Evolutionary conservation across 2,113 vertebrate species (phyloP), one percentile per base, ranked within the genome.

Genomic region (Hemichromis elongatus): DNA sequence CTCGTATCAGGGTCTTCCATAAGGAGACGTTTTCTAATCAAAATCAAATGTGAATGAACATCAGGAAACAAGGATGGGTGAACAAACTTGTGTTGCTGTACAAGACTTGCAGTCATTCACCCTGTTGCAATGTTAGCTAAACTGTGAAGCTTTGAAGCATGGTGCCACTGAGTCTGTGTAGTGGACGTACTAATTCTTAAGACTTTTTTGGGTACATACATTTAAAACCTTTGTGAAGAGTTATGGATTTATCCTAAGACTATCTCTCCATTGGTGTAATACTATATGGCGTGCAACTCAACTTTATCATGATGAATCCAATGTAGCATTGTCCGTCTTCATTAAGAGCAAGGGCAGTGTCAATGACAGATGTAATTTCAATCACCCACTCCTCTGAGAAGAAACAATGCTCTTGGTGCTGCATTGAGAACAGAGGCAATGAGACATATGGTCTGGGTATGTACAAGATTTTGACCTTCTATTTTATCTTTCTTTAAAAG

Each of bases 391-490:
- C 6, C 9, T 63, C 30, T 63, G 30, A 63, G 59, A 35, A 63
- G 59, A 63, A 35, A n/a, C 9, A 35, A 0, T 35, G 18, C 9
- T 63, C 1, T 12, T 61, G 57, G 33, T 61, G 9, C 57, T 61
- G 16, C 28, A 61, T 0, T 61, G 0, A 61, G 56, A 61, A 61
- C 16, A 33, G 28, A 1, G 57, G 59, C 3, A 35, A 35, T 7
- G 18, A 63, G 59, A 0, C 0, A 12, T 4, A 35, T 35, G 59
- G 57, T 61, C 57, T 61, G 57, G 57, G 0, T 33, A 19, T 61
- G 57, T 3, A 33, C 0, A 0, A 1, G 30, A 61, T 16, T 61
- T 35, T 0, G 18, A 35, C 9, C 28, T 0, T 21, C 35, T 14
- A 16, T 11, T 10, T 61, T 33, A 33, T 33, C 12, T 68, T 68